Base-by-base conservation (phyloP, 1,140 invertebrate genomes). In the Cydia amplana region DNA sequence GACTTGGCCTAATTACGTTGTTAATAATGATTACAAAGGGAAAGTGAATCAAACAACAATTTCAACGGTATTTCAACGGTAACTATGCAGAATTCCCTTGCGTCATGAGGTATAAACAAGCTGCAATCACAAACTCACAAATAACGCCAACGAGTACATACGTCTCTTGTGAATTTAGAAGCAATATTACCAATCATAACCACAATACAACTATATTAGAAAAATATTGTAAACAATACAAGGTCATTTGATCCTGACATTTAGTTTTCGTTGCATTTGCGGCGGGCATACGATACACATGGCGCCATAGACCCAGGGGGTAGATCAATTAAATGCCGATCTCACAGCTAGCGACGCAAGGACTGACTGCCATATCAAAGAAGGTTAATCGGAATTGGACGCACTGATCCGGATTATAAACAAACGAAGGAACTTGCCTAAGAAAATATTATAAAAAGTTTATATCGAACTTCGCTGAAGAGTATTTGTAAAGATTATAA, bases 1-100 rank as follows among this genome's bases (percentile, higher is more conserved):
- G 18, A 36, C 65, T 70, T 70, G 65, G 65, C 65, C 65, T 40
- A 70, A 70, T 70, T 70, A 40, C 32, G 28, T 70, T 16, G 55
- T n/a, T 60, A 23, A 60, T 60, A 60, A 60, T 60, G 55, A 60
- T 60, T 60, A 60, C 55, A 60, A 60, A 60, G 55, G 55, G 55
- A 60, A 60, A 60, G 55, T 60, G 55, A 60, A 51, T 51, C 49
- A 51, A 60, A 60, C 55, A 23, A 60, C 55, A 60, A 60, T 60
- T 55, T 60, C 20, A 60, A 20, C 55, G 55, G 20, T 23, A 9
- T n/a, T n/a, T n/a, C n/a, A n/a, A n/a, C n/a, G n/a, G n/a, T 60
- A 55, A n/a, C 51, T 18, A 23, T 20, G 7, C 55, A 18, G 16
- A 60, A n/a, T 23, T 60, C 55, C 55, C 55, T 23, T 20, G 55